phyloP scores from a whole-genome alignment of 2,797 vertebrate genomes.

The Gambelia wislizenii region DNA sequence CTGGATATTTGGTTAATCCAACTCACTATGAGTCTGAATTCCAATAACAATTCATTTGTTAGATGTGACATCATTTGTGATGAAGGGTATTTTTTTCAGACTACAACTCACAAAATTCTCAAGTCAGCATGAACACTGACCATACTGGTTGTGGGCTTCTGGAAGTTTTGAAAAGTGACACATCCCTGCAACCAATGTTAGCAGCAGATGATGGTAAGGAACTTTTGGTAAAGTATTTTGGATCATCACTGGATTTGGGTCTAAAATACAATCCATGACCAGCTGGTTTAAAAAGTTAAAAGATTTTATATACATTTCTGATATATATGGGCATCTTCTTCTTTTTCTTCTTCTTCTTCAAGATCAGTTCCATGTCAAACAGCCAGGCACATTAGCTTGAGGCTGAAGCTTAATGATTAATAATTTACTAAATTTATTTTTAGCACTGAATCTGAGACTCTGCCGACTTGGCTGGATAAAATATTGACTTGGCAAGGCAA shows the following conservation, averaged over 20 bases:
- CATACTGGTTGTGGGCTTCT: no score
- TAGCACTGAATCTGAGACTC: background rate
- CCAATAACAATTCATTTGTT: background rate
- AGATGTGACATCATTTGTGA: background rate
- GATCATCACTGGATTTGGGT: background rate
- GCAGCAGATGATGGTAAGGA: no score
- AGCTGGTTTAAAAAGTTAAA: background rate
- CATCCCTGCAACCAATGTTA: no score
- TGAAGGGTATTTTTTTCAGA: background rate
- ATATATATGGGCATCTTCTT: background rate
- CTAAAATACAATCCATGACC: background rate
- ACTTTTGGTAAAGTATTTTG: background rate
- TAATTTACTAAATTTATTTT: slow-evolving; percentile 4
- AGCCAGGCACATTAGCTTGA: background rate
- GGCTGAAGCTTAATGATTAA: background rate
- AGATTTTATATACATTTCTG: background rate
- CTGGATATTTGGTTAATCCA: background rate
- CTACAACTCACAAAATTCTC: background rate
- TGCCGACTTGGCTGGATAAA: background rate
- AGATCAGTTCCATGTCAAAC: background rate
- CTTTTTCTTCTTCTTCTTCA: background rate
- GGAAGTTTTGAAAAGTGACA: no score
- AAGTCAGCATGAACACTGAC: background rate
- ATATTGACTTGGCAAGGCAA: background rate
- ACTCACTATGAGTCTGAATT: background rate